Conservation (phyloP, 2,888 invertebrate species). For the Morpho deidamia region DNA sequence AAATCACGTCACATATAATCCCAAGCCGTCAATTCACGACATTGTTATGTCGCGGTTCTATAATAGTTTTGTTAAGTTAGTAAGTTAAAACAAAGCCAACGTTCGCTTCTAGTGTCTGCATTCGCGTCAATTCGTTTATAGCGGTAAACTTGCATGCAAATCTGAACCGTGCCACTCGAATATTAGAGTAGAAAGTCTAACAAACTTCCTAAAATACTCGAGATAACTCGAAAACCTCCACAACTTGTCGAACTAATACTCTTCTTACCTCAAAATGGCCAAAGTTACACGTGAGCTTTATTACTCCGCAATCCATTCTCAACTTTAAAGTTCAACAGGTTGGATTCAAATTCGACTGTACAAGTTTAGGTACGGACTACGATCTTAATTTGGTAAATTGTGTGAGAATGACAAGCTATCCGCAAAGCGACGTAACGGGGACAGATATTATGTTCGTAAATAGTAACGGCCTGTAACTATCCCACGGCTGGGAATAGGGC, state of each 20-base stretch:
- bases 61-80: constrained; percentile 10
- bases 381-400: constrained; percentile 38
- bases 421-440: not conserved
- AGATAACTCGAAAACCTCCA: constrained; percentile 60
- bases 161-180: constrained; percentile 3
- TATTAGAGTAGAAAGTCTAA: constrained; percentile 13
- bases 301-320: constrained; percentile 31
- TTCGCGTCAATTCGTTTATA: constrained; percentile 21
- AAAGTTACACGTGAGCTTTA: constrained; percentile 47
- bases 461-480: no score
- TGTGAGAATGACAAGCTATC: constrained; percentile 17
- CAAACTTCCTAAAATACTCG: constrained; percentile 28
- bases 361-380: constrained; percentile 33
- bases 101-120: constrained; percentile 12
- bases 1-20: not conserved
- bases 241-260: constrained; percentile 71
- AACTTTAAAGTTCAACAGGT: constrained; percentile 31
- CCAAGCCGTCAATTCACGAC: not conserved
- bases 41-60: constrained; percentile 7
- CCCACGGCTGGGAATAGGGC: no score
- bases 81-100: constrained; percentile 21
- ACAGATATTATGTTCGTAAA: no score
- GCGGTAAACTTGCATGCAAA: not conserved
- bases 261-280: constrained; percentile 67
- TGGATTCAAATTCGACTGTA: constrained; percentile 30